Evolutionary conservation across 2,113 vertebrate species (phyloP), one percentile per base, ranked within the genome.

Genomic region (Scortum barcoo): DNA sequence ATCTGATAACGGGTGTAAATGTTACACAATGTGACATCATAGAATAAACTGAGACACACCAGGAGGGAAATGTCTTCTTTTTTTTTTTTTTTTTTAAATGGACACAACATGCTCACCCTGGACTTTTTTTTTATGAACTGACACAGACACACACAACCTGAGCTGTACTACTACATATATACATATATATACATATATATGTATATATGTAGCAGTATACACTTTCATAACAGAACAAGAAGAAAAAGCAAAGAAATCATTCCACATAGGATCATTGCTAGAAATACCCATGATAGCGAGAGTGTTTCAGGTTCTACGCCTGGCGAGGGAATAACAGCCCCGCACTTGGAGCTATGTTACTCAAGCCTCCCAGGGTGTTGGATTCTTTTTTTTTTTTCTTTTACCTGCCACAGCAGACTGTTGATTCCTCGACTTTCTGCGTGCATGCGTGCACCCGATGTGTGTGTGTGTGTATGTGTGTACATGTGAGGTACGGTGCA

Each of bases 261-360:
- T 38, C 17, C 33, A 42, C 17, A 30, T n/a, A 12, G 19, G 53
- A 77, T 76, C 44, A 30, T 62, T 38, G 19, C 22, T 17, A 12
- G 26, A 70, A 73, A 90, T 71, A 85, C 53, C 75, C 78, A 68
- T 44, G 68, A 80, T 78, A 19, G n/a, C n/a, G n/a, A n/a, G n/a
- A n/a, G n/a, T n/a, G n/a, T n/a, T n/a, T n/a, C 51, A 46, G 56
- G 28, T 14, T 84, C 24, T 12, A 36, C 33, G 44, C 10, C 38
- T 50, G 28, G n/a, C 12, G 50, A 78, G 70, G 26, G 75, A 80
- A 84, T 76, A 85, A 57, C 36, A 44, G 78, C 63, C 40, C 26
- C 5, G 11, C 2, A 19, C 56, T 65, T 10, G 13, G 20, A 58
- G 19, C 38, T 30, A 2, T 16, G 50, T 48, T 33, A 14, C 36